These are phyloP conservation scores for Cyaniris semiargus DNA, from an alignment of 2,888 invertebrate genomes.

Conservation along the genomic window DNA sequence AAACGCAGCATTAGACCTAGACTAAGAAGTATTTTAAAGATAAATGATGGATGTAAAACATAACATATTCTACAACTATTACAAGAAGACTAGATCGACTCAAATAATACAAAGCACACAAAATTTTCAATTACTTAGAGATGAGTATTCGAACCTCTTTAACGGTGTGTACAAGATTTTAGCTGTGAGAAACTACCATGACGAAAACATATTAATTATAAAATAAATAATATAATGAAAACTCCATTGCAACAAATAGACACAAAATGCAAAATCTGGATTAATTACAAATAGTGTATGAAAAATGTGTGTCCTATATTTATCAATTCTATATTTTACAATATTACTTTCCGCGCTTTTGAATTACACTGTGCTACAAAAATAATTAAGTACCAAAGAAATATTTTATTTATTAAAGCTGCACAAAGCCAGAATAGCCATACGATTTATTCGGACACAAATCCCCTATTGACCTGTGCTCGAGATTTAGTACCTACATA, in stretches of 20 bases:
- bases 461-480: constrained; percentile 16
- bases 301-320: neutral
- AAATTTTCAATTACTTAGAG: no score
- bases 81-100: no score
- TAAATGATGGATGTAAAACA: no score
- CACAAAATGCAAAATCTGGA: neutral
- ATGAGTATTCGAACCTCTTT: no score
- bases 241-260: neutral
- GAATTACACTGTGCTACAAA: neutral
- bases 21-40: no score
- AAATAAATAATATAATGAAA: no score
- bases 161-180: no score
- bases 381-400: neutral
- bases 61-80: no score
- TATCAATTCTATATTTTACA: neutral
- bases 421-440: neutral
- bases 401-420: constrained; percentile 12
- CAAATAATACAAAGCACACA: no score
- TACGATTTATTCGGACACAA: constrained; percentile 18
- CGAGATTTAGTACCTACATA: constrained; percentile 1
- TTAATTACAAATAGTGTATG: neutral
- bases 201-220: no score
- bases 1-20: no score
- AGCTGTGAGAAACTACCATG: no score
- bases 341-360: neutral